Evolutionary conservation across 2,888 invertebrate species (phyloP).

Genomic region (Ectemnius continuus): DNA sequence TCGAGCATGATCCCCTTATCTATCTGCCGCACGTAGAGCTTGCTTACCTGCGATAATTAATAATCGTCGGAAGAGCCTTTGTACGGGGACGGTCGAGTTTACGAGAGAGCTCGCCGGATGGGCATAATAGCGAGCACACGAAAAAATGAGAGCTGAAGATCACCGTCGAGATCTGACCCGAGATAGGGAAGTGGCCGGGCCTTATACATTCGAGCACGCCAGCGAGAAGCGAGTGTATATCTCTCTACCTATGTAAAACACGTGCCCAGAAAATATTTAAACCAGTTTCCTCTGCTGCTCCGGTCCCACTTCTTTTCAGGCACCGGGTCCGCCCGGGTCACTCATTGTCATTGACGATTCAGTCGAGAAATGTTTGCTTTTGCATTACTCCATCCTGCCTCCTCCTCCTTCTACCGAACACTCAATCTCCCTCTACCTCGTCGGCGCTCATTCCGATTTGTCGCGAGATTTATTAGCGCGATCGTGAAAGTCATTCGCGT

Average conservation of each 20-base stretch:
- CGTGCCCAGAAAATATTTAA: conserved; percentile 70
- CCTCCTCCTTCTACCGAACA: not conserved
- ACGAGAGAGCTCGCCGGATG: conserved; percentile 61
- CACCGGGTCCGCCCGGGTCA: conserved; percentile 29
- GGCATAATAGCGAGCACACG: conserved; percentile 65
- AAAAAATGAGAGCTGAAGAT: conserved; percentile 71
- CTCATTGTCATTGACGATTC: conserved; percentile 64
- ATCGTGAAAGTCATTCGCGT: conserved; percentile 19
- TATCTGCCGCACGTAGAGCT: conserved; percentile 6
- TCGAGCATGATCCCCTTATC: conserved; percentile 2
- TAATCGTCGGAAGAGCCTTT: conserved; percentile 60
- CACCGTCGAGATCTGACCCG: conserved; percentile 71
- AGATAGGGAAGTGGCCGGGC: conserved; percentile 63
- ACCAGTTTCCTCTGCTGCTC: conserved; percentile 63
- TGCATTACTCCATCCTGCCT: conserved; percentile 14
- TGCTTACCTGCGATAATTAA: conserved; percentile 56
- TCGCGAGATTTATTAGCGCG: conserved; percentile 17
- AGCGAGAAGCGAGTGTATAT: conserved; percentile 57
- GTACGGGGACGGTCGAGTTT: conserved; percentile 56
- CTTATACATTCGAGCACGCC: conserved; percentile 69
- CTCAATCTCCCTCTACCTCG: not conserved
- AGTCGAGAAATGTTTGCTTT: conserved; percentile 45
- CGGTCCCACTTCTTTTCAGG: conserved; percentile 12
- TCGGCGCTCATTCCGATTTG: conserved; percentile 11
- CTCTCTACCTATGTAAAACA: conserved; percentile 70